Evolutionary conservation across 2,113 vertebrate genomes (phyloP), one percentile per base, ranked within the genome.

Genomic region (Sardina pilchardus): DNA sequence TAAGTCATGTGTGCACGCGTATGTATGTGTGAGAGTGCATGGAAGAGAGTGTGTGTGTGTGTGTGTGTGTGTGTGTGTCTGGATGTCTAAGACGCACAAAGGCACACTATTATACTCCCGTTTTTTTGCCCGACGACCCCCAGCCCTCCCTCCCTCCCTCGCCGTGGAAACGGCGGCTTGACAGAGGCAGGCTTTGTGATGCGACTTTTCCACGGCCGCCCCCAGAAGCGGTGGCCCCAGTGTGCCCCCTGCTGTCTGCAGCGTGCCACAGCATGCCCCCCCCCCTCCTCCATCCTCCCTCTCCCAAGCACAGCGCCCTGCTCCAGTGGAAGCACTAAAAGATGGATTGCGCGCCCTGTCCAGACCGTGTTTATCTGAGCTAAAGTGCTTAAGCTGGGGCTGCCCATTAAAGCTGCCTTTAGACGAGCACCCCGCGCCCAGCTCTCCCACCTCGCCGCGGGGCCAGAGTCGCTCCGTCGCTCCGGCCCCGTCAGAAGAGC

Each of bases 151-250:
- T 71, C 42, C 43, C 48, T 75, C n/a, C 45, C 85, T 85, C 53
- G 39, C 88, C 67, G 24, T 88, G 85, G 88, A 87, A 89, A 89
- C 81, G 47, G 24, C 47, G 80, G 1, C 81, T 50, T 34, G 63
- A 88, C 87, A 86, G 59, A 86, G 83, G 82, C 56, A 19, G 14
- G 81, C 87, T 89, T 87, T 89, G 88, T 87, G 85, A 83, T 84
- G 48, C 14, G 48, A 43, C 85, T 84, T 85, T 84, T 83, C 85
- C 34, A n/a, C 43, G 14, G 56, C 24, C 36, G 39, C 44, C 24
- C 24, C 7, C 21, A n/a, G 82, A 39, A 21, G 5, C 36, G 17
- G 42, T 39, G 7, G 85, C 81, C 67, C 53, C 83, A 83, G 63
- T 17, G 67, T 50, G 39, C 89, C 86, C 75, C 89, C 90, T 90